Evolutionary conservation across 2,113 vertebrate genomes (phyloP).

Genomic region (Dipodomys spectabilis): DNA sequence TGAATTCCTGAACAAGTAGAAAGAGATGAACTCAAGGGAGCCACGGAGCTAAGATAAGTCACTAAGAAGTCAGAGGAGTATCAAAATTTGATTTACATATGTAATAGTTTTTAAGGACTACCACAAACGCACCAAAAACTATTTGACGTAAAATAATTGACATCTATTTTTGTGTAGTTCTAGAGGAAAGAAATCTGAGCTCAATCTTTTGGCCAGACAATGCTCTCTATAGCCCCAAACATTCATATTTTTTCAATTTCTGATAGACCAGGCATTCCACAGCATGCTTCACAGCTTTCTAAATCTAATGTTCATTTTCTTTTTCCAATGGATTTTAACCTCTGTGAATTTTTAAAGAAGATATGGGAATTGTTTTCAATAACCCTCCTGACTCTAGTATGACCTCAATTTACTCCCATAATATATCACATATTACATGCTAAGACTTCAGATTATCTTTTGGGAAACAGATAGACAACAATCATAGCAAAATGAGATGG

Average conservation of each 20-base stretch:
- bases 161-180: neutral
- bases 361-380: neutral
- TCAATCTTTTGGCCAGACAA: rapidly evolving
- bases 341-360: neutral
- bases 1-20: neutral
- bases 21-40: neutral
- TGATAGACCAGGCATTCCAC: neutral
- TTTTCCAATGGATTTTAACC: neutral
- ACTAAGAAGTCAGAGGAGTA: neutral
- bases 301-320: neutral
- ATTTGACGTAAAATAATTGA: neutral
- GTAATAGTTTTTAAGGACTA: neutral
- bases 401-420: neutral
- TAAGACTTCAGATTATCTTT: neutral
- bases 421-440: neutral
- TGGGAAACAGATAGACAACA: neutral
- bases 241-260: neutral
- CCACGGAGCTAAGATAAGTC: rapidly evolving
- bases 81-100: neutral
- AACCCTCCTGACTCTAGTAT: neutral
- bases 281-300: neutral
- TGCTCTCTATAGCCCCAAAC: no score
- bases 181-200: neutral
- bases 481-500: neutral
- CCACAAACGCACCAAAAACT: neutral